Conservation (phyloP, 2,888 invertebrate species). For the Mythimna impura region DNA sequence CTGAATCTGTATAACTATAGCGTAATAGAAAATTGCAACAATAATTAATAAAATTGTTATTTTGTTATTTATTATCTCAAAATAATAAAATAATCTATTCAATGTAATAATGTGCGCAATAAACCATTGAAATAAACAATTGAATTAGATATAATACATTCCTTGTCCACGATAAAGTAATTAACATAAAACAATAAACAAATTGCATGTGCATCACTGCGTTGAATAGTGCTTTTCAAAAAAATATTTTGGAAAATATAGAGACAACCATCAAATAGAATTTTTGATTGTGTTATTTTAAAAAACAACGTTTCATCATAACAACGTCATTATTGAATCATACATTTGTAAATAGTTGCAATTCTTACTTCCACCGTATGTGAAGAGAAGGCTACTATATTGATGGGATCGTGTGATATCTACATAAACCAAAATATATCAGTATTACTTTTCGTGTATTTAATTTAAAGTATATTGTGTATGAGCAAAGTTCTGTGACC, state of each 20-base stretch:
- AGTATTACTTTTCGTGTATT: slow-evolving; percentile 77
- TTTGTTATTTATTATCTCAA: slow-evolving; percentile 57
- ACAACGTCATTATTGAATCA: slow-evolving; percentile 73
- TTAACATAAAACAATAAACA: slow-evolving; percentile 51
- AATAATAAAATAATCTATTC: slow-evolving; percentile 70
- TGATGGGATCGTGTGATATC: slow-evolving; percentile 80
- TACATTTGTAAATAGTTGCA: slow-evolving; percentile 81
- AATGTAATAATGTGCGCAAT: slow-evolving; percentile 75
- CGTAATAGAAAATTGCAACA: slow-evolving; percentile 74
- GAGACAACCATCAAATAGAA: slow-evolving; percentile 67
- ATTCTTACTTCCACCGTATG: slow-evolving; percentile 74
- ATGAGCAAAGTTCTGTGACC: slow-evolving; percentile 62
- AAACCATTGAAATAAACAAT: slow-evolving; percentile 49
- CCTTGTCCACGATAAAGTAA: slow-evolving; percentile 76
- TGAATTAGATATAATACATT: slow-evolving; percentile 73
- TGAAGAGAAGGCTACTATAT: slow-evolving; percentile 67
- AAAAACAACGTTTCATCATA: slow-evolving; percentile 64
- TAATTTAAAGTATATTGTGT: slow-evolving; percentile 61
- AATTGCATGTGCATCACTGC: slow-evolving; percentile 73
- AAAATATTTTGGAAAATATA: slow-evolving; percentile 60
- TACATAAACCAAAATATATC: slow-evolving; percentile 77
- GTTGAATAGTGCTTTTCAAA: slow-evolving; percentile 76
- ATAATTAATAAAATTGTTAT: slow-evolving; percentile 61
- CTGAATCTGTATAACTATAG: slow-evolving; percentile 85
- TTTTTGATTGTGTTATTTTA: slow-evolving; percentile 59